phyloP scores from a whole-genome alignment of 2,797 vertebrate genomes.

The Mycteria americana region DNA sequence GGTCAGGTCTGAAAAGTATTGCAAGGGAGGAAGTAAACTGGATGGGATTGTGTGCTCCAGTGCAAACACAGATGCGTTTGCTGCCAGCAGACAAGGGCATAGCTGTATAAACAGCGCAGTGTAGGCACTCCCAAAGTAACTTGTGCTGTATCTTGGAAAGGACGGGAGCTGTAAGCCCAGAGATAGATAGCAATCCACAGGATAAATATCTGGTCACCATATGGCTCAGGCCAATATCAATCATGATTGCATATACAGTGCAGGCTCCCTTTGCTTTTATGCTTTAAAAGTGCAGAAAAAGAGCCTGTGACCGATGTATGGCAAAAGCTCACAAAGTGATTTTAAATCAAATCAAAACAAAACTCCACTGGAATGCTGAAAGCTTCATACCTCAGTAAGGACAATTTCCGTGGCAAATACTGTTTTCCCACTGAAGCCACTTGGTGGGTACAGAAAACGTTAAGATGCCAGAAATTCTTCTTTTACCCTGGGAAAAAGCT shows the following conservation, averaged over 20 bases:
- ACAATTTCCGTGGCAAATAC: conserved; percentile 8
- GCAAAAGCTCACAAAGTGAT: neutral
- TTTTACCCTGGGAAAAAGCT: conserved; percentile 35
- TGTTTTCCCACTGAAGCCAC: conserved; percentile 16
- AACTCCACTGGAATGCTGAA: conserved; percentile 28
- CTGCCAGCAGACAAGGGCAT: conserved; percentile 25
- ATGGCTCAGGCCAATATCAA: neutral
- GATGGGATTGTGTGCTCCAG: neutral
- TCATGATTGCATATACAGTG: neutral
- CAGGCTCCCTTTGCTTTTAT: neutral
- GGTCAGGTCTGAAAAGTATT: neutral
- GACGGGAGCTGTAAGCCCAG: neutral
- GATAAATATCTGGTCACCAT: conserved; percentile 9
- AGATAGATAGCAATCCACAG: neutral
- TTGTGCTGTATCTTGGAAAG: conserved; percentile 2
- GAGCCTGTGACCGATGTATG: neutral
- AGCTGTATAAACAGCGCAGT: neutral
- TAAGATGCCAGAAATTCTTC: conserved; percentile 53
- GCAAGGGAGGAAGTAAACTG: neutral
- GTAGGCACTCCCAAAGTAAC: neutral
- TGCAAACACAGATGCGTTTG: neutral
- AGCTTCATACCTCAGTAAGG: conserved; percentile 13
- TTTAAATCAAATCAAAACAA: conserved; percentile 33
- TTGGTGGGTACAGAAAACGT: conserved; percentile 24
- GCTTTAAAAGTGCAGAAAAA: neutral